A percentile compares a stretch with the other conserved stretches of the same genome.
These are phyloP conservation scores for Drosophila dunni DNA, from an alignment of 1,140 invertebrate species.

Conservation along the genomic window DNA sequence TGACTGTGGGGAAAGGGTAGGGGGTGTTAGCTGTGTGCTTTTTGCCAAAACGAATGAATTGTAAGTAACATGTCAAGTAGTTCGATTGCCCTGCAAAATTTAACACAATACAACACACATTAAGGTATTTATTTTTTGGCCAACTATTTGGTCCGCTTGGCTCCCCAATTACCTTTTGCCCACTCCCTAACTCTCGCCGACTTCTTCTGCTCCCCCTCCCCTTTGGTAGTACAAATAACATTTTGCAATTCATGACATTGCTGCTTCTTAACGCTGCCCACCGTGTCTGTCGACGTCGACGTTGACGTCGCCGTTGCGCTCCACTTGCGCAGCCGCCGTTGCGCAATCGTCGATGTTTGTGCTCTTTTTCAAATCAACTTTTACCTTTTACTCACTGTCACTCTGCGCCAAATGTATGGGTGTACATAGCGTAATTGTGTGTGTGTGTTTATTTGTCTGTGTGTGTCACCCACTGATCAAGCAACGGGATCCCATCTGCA, in stretches of 20 bases:
- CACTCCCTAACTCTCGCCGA: background rate
- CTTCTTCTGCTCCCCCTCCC: background rate
- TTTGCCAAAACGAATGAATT: background rate
- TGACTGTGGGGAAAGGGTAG: background rate
- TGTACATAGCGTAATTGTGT: background rate
- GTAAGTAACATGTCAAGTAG: constrained; percentile 20
- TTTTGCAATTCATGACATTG: constrained; percentile 62
- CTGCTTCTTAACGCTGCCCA: constrained; percentile 30
- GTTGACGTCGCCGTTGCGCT: constrained; percentile 41
- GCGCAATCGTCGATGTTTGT: constrained; percentile 67
- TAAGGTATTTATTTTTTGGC: constrained; percentile 21
- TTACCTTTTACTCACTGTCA: constrained; percentile 66
- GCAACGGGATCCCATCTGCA: constrained; percentile 29
- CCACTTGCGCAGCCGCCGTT: constrained; percentile 61
- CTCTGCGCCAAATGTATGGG: constrained; percentile 11
- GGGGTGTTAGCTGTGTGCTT: background rate
- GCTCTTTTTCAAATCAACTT: constrained; percentile 72
- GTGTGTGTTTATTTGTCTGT: constrained; percentile 33
- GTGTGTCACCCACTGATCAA: constrained; percentile 44
- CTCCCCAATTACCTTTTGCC: background rate
- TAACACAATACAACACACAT: background rate
- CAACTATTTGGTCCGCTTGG: background rate
- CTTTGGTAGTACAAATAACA: constrained; percentile 11
- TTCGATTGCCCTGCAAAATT: constrained; percentile 7
- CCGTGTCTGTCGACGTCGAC: background rate